phyloP scores from a whole-genome alignment of 2,113 vertebrate genomes.

The Ictalurus furcatus region DNA sequence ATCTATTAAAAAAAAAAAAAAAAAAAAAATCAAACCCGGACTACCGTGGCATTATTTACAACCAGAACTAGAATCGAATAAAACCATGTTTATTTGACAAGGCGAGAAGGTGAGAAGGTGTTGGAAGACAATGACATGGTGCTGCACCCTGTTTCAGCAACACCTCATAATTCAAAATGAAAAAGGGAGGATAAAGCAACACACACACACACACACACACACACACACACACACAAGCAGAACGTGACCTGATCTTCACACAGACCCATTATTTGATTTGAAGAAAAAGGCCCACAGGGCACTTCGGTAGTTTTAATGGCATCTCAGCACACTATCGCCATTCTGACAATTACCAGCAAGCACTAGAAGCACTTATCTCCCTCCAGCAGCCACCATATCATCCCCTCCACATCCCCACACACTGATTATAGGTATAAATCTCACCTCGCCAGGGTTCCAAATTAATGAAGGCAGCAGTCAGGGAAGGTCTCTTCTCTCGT shows the following conservation, averaged over 20 bases:
- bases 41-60: no score
- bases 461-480: slow-evolving; percentile 33
- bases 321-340: slow-evolving; percentile 13
- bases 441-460: slow-evolving; percentile 25
- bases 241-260: not conserved
- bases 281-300: slow-evolving; percentile 23
- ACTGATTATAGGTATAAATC: slow-evolving; percentile 43
- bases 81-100: not conserved
- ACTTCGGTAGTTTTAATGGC: slow-evolving; percentile 29
- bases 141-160: slow-evolving; percentile 12
- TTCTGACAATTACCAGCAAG: slow-evolving; percentile 37
- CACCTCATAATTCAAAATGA: slow-evolving; percentile 21
- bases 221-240: slow-evolving; percentile 5
- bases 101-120: not conserved
- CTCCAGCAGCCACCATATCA: slow-evolving; percentile 25
- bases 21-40: no score
- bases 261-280: slow-evolving; percentile 42
- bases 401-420: not conserved
- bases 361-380: slow-evolving; percentile 33
- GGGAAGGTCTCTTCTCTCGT: slow-evolving; percentile 24
- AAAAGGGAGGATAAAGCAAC: not conserved
- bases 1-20: not conserved
- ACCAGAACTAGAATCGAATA: not conserved
- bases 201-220: not conserved
- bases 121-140: not conserved